phyloP scores from a whole-genome alignment of 2,797 vertebrate genomes.

The Loris lydekkerianus region DNA sequence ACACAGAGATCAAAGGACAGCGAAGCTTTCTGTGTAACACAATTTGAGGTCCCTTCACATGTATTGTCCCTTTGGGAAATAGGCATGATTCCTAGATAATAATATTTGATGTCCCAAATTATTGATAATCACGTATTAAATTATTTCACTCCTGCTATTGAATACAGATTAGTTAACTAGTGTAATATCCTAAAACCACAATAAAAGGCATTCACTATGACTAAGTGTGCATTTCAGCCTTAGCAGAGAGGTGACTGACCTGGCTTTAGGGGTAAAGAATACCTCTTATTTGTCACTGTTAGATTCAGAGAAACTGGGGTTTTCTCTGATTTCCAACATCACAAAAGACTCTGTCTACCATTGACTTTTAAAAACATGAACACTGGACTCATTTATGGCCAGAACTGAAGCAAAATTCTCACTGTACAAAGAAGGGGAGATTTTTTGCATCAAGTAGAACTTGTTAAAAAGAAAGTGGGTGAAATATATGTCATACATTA shows the following conservation, averaged over 20 bases:
- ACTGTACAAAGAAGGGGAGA: background rate
- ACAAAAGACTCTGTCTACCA: background rate
- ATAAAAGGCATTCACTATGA: background rate
- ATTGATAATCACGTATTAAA: background rate
- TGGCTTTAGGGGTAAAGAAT: background rate
- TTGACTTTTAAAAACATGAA: background rate
- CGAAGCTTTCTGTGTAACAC: background rate
- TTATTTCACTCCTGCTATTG: background rate
- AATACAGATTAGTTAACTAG: background rate
- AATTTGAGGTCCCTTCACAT: background rate
- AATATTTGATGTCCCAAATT: background rate
- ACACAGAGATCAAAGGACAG: background rate
- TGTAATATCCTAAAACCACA: background rate
- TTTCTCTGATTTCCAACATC: background rate
- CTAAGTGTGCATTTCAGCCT: background rate
- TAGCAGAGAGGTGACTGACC: background rate
- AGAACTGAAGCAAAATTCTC: background rate
- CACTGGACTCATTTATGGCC: background rate
- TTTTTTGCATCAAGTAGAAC: background rate
- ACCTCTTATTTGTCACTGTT: background rate
- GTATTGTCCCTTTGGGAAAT: background rate
- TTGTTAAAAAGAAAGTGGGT: background rate
- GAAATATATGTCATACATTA: background rate
- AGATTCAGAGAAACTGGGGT: background rate
- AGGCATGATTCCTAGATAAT: background rate